phyloP scores from a whole-genome alignment of 2,797 vertebrate genomes.

The Liparis tanakae region DNA sequence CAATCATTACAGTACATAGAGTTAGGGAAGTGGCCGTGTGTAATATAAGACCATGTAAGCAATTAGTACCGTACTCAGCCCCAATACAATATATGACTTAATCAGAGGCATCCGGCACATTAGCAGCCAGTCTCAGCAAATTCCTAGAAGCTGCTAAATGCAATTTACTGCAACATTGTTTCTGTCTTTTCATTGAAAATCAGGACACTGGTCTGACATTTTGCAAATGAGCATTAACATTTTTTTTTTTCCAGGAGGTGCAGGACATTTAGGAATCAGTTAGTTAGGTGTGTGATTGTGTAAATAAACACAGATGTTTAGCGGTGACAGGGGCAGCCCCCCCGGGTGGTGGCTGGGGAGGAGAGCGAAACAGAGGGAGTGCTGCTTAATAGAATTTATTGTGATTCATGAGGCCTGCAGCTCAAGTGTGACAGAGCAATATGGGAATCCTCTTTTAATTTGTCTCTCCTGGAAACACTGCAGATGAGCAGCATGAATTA shows the following conservation, averaged over 20 bases:
- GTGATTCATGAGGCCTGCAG: constrained; percentile 79
- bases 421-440: constrained; percentile 83
- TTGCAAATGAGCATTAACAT: constrained; percentile 80
- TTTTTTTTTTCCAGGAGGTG: constrained; percentile 51
- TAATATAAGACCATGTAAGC: neutral
- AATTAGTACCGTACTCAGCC: constrained; percentile 6
- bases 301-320: constrained; percentile 87
- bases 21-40: neutral
- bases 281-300: constrained; percentile 84
- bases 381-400: constrained; percentile 80
- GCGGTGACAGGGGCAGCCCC: constrained; percentile 74
- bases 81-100: constrained; percentile 38
- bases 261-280: constrained; percentile 79
- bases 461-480: constrained; percentile 81
- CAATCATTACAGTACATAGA: neutral
- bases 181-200: constrained; percentile 63
- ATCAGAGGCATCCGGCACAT: constrained; percentile 48
- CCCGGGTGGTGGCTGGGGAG: constrained; percentile 65
- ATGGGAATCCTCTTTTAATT: constrained; percentile 83
- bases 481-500: constrained; percentile 83
- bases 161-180: constrained; percentile 70
- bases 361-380: constrained; percentile 65
- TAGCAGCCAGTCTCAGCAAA: constrained; percentile 47
- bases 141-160: constrained; percentile 53
- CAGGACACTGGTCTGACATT: constrained; percentile 69